phyloP scores from a whole-genome alignment of 2,888 invertebrate genomes.

The Pristionchus arcanus region DNA sequence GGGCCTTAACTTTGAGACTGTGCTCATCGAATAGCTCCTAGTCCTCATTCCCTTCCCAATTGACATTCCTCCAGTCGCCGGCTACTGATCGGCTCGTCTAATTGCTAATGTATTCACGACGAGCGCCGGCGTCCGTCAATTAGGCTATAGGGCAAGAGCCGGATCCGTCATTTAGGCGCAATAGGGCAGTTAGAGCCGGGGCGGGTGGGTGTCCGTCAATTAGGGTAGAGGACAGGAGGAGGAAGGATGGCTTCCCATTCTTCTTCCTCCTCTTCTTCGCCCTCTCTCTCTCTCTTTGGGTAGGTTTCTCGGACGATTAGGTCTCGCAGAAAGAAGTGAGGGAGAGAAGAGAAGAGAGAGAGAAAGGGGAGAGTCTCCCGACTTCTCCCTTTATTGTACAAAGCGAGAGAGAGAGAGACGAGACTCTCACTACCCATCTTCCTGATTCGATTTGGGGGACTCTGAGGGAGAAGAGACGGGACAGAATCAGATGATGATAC shows the following conservation, averaged over 20 bases:
- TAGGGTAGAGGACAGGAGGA: neutral
- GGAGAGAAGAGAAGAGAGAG: constrained; percentile 4
- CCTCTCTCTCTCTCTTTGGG: neutral
- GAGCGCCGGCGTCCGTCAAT: neutral
- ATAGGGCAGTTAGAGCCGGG: neutral
- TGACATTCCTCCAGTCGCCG: neutral
- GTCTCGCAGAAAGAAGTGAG: neutral
- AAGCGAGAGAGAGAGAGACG: neutral
- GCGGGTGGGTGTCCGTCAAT: neutral
- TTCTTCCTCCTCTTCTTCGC: neutral
- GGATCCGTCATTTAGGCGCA: neutral
- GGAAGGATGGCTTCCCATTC: neutral
- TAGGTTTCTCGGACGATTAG: constrained; percentile 42
- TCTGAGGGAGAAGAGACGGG: neutral
- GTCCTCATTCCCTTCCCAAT: neutral
- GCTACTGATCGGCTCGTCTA: neutral
- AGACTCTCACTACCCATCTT: neutral
- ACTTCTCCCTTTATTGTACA: constrained; percentile 45
- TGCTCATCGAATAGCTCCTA: neutral
- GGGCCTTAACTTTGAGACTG: no score
- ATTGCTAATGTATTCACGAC: constrained; percentile 22
- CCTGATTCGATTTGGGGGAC: constrained; percentile 22
- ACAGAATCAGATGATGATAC: constrained; percentile 31
- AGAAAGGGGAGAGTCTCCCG: neutral
- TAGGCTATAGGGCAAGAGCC: neutral